Base-by-base conservation (phyloP, 2,888 invertebrate genomes). In the Nebria brevicollis region DNA sequence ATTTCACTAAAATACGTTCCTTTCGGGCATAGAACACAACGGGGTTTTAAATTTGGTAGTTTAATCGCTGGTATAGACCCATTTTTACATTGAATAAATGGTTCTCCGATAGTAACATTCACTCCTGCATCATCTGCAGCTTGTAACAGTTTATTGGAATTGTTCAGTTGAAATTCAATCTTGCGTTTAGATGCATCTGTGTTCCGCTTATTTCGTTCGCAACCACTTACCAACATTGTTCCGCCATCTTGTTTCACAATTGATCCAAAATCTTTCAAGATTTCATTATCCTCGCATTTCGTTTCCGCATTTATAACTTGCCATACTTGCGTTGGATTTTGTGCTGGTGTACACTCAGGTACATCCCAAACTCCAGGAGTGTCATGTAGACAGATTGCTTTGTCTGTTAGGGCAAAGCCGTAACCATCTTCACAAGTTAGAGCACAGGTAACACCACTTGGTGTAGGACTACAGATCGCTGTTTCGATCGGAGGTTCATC, bases 1-100 rank as follows among this genome's bases (percentile, higher is more conserved):
- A 90, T 89, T 2, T 88, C 87, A 86, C 93, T 91, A 86, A 92
- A 92, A 86, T 92, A 93, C 0, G 93, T 93, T 13, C 94, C 94
- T 83, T 90, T 87, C 2, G 94, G 93, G 86, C 94, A 94, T 86
- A 91, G 91, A 6, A 93, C 94, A 66, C 81, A 81, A 41, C 77
- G 76, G 2, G 72, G 7, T 73, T 73, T 76, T 66, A 70, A 70
- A 70, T 20, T 42, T 42, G 72, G 13, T 42, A 65, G 72, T 8
- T 75, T 75, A 64, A 80, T 20, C 2, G 81, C 76, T 25, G 77
- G 73, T 13, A 81, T 73, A n/a, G 81, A 77, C 5, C 81, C 81
- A 77, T 77, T 81, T 77, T 77, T 81, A 25, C 81, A 81, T 41
- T 20, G 66, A 34, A 80, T 75, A 10, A 72, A n/a, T 2, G 80